phyloP scores from a whole-genome alignment of 2,113 vertebrate species.

The Macrotis lagotis region DNA sequence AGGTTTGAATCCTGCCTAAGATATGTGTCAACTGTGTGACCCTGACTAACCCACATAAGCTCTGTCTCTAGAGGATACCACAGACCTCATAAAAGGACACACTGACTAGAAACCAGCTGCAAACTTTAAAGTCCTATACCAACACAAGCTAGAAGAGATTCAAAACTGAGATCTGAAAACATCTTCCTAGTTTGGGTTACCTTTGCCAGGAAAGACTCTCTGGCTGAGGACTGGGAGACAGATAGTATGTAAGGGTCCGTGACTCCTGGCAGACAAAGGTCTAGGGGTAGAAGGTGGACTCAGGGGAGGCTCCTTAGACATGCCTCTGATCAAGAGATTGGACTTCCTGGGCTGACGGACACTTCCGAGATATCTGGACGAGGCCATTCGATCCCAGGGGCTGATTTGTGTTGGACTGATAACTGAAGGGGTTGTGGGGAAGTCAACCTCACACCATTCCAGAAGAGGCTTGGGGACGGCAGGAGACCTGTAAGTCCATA shows the following conservation, averaged over 20 bases:
- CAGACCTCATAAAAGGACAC: neutral
- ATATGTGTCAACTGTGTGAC: neutral
- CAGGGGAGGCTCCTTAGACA: neutral
- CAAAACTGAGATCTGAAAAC: neutral
- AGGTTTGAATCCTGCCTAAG: neutral
- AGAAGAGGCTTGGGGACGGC: neutral
- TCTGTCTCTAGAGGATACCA: neutral
- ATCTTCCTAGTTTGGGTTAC: neutral
- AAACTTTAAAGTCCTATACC: no score
- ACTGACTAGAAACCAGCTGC: neutral
- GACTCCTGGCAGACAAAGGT: slow-evolving; percentile 29
- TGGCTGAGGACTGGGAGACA: slow-evolving; percentile 13
- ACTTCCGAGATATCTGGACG: no score
- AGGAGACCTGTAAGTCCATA: no score
- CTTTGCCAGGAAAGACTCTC: neutral
- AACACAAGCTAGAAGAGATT: neutral
- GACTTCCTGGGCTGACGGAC: neutral
- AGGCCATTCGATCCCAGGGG: neutral
- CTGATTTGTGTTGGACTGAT: neutral
- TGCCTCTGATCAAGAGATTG: neutral
- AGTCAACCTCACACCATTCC: neutral
- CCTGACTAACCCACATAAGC: neutral
- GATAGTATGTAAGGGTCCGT: slow-evolving; percentile 24
- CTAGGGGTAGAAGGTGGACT: slow-evolving; percentile 26
- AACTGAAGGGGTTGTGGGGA: neutral